phyloP scores from a whole-genome alignment of 92 coral and sea anemone genomes.

The Zoanthus sansibaricus region DNA sequence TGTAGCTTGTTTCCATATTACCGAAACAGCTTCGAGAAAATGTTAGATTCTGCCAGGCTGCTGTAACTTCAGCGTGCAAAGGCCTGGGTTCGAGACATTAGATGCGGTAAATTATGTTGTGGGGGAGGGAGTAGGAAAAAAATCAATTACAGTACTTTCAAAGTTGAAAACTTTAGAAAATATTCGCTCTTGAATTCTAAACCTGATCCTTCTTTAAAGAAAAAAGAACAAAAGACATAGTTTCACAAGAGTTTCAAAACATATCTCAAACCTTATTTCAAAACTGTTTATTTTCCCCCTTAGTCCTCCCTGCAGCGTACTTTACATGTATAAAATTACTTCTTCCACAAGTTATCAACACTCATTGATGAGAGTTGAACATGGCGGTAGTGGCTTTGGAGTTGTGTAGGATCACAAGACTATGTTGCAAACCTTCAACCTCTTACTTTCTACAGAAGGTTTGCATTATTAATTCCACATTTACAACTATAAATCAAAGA shows the following conservation, averaged over 20 bases:
- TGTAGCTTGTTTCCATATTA: conserved; percentile 43
- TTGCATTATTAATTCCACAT: background rate
- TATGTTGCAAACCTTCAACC: background rate
- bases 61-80: background rate
- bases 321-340: background rate
- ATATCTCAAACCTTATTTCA: background rate
- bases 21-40: background rate
- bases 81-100: background rate
- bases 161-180: no score
- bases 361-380: background rate
- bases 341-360: background rate
- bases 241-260: background rate
- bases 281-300: no score
- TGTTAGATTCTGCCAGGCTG: background rate
- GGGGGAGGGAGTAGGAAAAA: no score
- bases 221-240: background rate
- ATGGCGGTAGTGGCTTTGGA: conserved; percentile 40
- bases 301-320: no score
- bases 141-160: no score
- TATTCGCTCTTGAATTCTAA: no score
- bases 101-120: no score
- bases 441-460: background rate
- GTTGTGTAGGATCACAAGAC: background rate
- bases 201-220: background rate
- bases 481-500: conserved; percentile 2